Evolutionary conservation across 2,888 invertebrate genomes (phyloP), one percentile per base, ranked within the genome.

Genomic region (Phaonia tiefii): DNA sequence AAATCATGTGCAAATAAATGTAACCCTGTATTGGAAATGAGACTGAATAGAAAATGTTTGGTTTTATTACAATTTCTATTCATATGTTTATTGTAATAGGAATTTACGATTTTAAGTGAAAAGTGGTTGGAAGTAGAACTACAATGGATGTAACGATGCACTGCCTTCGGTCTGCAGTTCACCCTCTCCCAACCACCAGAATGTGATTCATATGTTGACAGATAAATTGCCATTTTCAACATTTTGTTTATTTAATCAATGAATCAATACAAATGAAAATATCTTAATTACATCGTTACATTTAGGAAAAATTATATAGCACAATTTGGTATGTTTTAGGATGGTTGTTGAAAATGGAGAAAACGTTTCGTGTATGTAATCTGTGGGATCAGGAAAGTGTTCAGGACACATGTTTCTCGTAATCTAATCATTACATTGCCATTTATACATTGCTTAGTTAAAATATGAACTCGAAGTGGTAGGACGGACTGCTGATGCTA

Each of bases 1-100:
- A 13, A 22, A 25, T 22, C 51, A 51, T 51, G 20, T 51, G 51
- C 51, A 54, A 85, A 84, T 85, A 84, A 85, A 83, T 85, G 31
- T 8, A 31, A 31, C n/a, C n/a, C n/a, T n/a, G n/a, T n/a, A n/a
- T n/a, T n/a, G n/a, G n/a, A n/a, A n/a, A n/a, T n/a, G 31, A 31
- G 3, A 31, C 8, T 3, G 31, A 5, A 31, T 8, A 31, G 31
- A 2, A 0, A 44, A 17, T 49, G 22, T 58, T 42, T 56, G 65
- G 65, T 56, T 60, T 49, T 26, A 31, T 37, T 31, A 31, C 37
- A 26, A 51, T 58, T 5, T 8, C 20, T 7, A 5, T n/a, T n/a
- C n/a, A n/a, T n/a, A n/a, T n/a, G n/a, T n/a, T n/a, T n/a, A n/a
- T n/a, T n/a, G n/a, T n/a, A n/a, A n/a, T n/a, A n/a, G n/a, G n/a